Base-by-base conservation (phyloP, 2,888 invertebrate species). In the Periphyllus acericola region DNA sequence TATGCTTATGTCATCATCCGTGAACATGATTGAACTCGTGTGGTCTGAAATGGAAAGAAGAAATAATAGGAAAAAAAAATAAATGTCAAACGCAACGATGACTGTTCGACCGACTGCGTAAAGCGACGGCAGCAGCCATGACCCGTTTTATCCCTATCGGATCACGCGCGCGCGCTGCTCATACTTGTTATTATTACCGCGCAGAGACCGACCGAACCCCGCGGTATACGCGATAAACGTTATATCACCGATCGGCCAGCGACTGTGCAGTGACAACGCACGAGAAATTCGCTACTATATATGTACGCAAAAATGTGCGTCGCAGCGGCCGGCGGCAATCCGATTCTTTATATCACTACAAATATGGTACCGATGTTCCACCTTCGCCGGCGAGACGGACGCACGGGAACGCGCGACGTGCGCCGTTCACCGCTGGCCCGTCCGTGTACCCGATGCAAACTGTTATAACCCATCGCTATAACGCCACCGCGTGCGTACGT, bases 291-390 rank as follows among this genome's bases (percentile, higher is more conserved):
- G 60, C 25, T 34, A 36, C 21, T 74, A 25, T 40, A 25, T 74
- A 36, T 21, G 40, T 5, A 19, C 52, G n/a, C 34, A 60, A 46
- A 71, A n/a, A 80, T 8, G 32, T 78, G 66, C 74, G 74, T 40
- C 71, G 34, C 52, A 11, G 46, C 32, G 34, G 8, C 11, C 21
- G n/a, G 4, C 52, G 25, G 55, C 21, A 21, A 34, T 79, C 21
- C 3, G 83, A 29, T 60, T 55, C 71, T 55, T 86, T 83, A 72
- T 74, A 74, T 74, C 55, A 29, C 9, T 87, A 87, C 87, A 81
- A 87, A 87, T 81, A 87, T 81, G 87, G 87, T 80, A n/a, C 78
- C 80, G 60, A 81, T 83, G 75, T 87, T 87, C 71, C 74, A 60
- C 40, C 80, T 81, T 36, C 17, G 21, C 8, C 66, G 74, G 2